phyloP scores from a whole-genome alignment of 2,888 invertebrate species.

The Malthinus seriepunctatus region DNA sequence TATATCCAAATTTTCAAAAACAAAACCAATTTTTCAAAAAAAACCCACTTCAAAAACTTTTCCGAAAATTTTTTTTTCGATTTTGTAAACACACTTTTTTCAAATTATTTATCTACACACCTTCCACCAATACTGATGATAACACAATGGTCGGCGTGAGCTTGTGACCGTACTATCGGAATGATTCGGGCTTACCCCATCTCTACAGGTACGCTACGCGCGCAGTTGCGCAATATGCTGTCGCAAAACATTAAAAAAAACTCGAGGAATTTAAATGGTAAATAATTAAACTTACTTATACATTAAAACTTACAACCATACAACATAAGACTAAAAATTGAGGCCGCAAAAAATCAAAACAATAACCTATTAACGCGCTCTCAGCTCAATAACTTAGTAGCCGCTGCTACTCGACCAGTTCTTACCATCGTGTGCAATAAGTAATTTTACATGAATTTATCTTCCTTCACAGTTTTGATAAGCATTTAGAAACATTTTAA shows the following conservation, averaged over 20 bases:
- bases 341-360: conserved; percentile 19
- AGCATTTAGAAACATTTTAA: conserved; percentile 12
- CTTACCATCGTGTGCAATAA: not conserved
- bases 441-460: conserved; percentile 14
- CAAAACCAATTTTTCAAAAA: not conserved
- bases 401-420: conserved; percentile 1
- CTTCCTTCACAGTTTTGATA: conserved; percentile 13
- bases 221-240: conserved; percentile 40
- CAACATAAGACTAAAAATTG: conserved; percentile 10
- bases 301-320: conserved; percentile 10
- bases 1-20: conserved; percentile 3
- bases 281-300: conserved; percentile 18
- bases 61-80: conserved; percentile 7
- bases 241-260: conserved; percentile 34
- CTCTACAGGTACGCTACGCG: conserved; percentile 33
- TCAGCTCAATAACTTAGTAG: conserved; percentile 13
- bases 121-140: conserved; percentile 34
- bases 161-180: conserved; percentile 36
- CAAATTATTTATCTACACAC: conserved; percentile 25
- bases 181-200: conserved; percentile 37
- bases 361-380: conserved; percentile 19
- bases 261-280: conserved; percentile 18
- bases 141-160: conserved; percentile 38
- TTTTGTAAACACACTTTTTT: conserved; percentile 23
- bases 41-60: not conserved